These are phyloP conservation scores for Zhengitettix transpicula DNA, from an alignment of 2,888 invertebrate genomes.

Conservation along the genomic window DNA sequence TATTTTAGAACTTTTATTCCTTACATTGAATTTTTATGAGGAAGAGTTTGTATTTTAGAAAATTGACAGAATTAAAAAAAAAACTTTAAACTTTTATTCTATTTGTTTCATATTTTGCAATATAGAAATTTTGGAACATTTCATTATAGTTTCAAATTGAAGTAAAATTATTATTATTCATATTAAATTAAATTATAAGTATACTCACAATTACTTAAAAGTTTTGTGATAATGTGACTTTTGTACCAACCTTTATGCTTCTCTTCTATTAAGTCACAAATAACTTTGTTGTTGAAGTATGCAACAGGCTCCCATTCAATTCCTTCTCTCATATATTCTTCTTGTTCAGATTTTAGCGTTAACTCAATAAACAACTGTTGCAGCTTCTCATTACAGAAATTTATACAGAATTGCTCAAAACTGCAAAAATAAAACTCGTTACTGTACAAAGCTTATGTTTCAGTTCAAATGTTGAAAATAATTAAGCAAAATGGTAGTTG, in stretches of 20 bases:
- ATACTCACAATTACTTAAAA: no score
- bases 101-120: no score
- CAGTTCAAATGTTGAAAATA: neutral
- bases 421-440: constrained; percentile 26
- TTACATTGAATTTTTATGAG: no score
- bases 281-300: constrained; percentile 86
- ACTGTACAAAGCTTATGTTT: neutral
- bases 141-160: no score
- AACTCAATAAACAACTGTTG: constrained; percentile 87
- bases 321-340: constrained; percentile 79
- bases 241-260: constrained; percentile 53
- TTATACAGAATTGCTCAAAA: constrained; percentile 86
- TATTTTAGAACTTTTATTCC: no score
- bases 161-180: no score
- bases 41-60: no score
- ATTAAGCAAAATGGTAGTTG: neutral
- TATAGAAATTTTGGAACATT: no score
- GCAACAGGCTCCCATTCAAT: constrained; percentile 80
- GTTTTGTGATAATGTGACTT: neutral
- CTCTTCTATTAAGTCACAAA: constrained; percentile 82
- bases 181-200: no score
- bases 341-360: constrained; percentile 81
- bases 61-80: no score
- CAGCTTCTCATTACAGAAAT: constrained; percentile 89
- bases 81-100: no score